Evolutionary conservation across 53 echinoderm and acorn worm genomes (phyloP), one percentile per base, ranked within the genome.

Genomic region (Patiria pectinifera): DNA sequence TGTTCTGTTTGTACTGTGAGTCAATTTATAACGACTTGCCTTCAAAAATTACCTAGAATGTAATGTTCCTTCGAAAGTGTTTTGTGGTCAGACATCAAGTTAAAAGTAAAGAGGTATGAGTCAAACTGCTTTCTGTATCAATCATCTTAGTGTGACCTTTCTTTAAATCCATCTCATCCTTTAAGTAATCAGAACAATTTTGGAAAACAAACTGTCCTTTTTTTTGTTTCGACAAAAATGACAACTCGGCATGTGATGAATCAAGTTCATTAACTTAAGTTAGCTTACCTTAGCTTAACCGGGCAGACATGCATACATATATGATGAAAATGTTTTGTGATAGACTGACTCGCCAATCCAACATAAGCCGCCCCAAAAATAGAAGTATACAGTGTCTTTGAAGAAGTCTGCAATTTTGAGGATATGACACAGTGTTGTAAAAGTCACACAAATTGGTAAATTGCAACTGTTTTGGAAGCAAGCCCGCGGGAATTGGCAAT

Each of bases 181-280:
- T 35, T 24, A 11, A 24, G 11, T 79, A 79, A 79, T 79, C 45
- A 45, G 14, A 24, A 16, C 80, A 79, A 79, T 79, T 45, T 35
- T 16, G 45, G 48, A 45, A 79, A 45, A 24, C 44, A 46, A 79
- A 79, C 45, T 79, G 48, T 79, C 21, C 74, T 71, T 43, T 43
- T 43, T 71, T 47, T 22, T 86, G 16, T n/a, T 23, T 58, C 35
- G 21, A 11, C 11, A 22, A 85, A 35, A 66, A 66, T 85, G 85
- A 85, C 85, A 45, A 12, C 44, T 5, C 19, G 45, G 43, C 85
- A 85, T 85, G 85, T 85, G 85, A 85, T 25, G 59, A 23, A 23
- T 82, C 83, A 60, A 82, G 60, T 59, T 79, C 79, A 79, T 45
- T 44, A 4, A 53, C 53, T 8, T 23, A 74, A 79, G 43, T 12